phyloP scores from a whole-genome alignment of 2,113 vertebrate species.

The Pangasianodon hypophthalmus region DNA sequence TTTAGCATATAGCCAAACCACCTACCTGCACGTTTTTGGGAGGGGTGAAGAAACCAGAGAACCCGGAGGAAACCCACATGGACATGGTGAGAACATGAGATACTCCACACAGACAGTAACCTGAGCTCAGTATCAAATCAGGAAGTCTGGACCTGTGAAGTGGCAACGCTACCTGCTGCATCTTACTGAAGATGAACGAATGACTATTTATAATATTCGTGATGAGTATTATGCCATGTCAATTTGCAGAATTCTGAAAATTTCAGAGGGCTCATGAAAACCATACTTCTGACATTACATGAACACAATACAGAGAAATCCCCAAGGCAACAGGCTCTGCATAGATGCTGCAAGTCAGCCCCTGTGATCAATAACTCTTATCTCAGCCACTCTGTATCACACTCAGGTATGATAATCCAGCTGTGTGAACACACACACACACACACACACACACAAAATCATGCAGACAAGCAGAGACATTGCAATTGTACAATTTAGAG shows the following conservation, averaged over 20 bases:
- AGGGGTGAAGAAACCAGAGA: background rate
- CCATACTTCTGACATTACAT: too few relatives aligned
- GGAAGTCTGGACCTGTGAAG: background rate
- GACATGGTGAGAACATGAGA: background rate
- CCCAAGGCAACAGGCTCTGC: background rate
- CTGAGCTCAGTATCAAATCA: background rate
- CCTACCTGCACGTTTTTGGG: background rate
- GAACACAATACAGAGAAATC: constrained; percentile 50
- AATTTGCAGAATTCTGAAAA: background rate
- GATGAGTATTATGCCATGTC: background rate
- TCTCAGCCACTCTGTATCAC: constrained; percentile 52
- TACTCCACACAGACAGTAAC: background rate
- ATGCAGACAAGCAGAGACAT: constrained; percentile 16
- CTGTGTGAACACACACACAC: background rate
- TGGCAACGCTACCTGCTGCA: background rate
- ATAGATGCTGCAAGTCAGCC: constrained; percentile 55
- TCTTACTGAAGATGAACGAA: background rate
- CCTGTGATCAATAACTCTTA: constrained; percentile 74
- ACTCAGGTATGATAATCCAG: constrained; percentile 31
- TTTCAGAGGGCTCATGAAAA: too few relatives aligned
- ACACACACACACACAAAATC: constrained; percentile 4
- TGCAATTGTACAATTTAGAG: constrained; percentile 22
- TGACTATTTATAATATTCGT: background rate
- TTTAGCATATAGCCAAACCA: background rate
- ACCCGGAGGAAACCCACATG: background rate